These are phyloP conservation scores for Diadophis punctatus DNA, from an alignment of 2,113 vertebrate species.

Conservation along the genomic window DNA sequence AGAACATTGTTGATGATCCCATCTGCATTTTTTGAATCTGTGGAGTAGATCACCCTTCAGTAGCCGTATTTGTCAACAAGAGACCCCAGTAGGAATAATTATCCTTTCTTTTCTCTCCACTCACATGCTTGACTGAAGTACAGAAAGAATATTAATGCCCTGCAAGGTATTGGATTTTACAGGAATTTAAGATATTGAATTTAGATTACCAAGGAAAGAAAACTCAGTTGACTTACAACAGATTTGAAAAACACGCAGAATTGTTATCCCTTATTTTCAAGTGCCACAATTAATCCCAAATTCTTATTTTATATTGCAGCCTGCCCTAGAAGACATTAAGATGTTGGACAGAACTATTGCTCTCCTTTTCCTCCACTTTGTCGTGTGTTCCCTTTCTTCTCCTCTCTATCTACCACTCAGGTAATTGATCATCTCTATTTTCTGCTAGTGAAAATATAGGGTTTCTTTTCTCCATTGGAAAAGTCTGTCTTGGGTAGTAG, in stretches of 20 bases:
- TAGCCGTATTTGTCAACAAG: background rate
- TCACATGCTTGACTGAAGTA: background rate
- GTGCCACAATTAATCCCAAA: background rate
- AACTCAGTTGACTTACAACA: background rate
- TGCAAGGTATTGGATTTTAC: background rate
- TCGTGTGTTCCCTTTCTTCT: slow-evolving; percentile 71
- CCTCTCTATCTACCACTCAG: slow-evolving; percentile 78
- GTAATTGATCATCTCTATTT: slow-evolving; percentile 63
- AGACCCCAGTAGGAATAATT: background rate
- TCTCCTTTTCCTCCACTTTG: slow-evolving; percentile 79
- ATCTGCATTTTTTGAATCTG: background rate
- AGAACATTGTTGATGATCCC: background rate
- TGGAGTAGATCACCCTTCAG: background rate
- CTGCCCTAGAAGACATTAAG: slow-evolving; percentile 36
- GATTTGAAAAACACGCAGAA: background rate
- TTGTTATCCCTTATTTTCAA: background rate
- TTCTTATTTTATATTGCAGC: slow-evolving; percentile 42
- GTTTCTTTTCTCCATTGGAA: background rate
- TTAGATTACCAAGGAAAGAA: background rate
- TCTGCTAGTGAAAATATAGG: background rate
- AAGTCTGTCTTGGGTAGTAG: background rate
- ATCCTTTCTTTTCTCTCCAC: background rate
- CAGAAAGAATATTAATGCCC: background rate
- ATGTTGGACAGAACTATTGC: slow-evolving; percentile 80
- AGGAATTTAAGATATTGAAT: background rate